Base-by-base conservation (phyloP, 2,797 vertebrate species). In the Sorex maritimensis region DNA sequence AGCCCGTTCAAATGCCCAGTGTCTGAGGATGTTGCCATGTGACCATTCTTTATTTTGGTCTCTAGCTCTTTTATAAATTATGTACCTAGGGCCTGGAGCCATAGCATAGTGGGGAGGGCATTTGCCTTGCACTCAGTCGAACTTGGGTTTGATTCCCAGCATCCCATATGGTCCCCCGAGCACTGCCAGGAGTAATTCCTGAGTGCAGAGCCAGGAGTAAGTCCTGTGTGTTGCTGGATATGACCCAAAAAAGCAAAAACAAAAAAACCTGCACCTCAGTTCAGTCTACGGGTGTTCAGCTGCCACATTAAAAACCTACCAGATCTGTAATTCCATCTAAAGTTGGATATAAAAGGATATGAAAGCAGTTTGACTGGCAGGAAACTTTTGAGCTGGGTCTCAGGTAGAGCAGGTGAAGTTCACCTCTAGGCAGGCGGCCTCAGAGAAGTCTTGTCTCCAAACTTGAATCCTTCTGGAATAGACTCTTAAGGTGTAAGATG, bases 301-400 rank as follows among this genome's bases (percentile, higher is more conserved):
- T 91, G 49, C 82, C 38, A 12, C 15, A 24, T 82, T 68, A 49
- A 79, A 81, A 85, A 85, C 85, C 75, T 85, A 58, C 44, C 58
- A 78, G 41, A 81, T 85, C 7, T 12, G 28, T 75, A 78, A 19
- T 61, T 80, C 88, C 52, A 26, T 74, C 81, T 82, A 73, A 93
- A 88, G 30, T 83, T 2, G 24, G 23, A n/a, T 78, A 90, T 74
- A 78, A 90, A 91, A 74, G 81, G 34, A 34, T 44, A 5, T 44
- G 7, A 44, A 44, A 44, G 19, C 79, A 88, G 19, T 58, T 85
- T 87, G 21, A 90, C 79, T 86, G 13, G 13, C 34, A 21, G 41
- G n/a, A 46, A 71, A 41, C 41, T 58, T 89, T 69, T 68, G 69
- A 87, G 85, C n/a, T 81, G 34, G 15, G 4, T 79, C 52, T 91